Base-by-base conservation (phyloP, 2,797 vertebrate species). In the Pseudopleuronectes americanus region DNA sequence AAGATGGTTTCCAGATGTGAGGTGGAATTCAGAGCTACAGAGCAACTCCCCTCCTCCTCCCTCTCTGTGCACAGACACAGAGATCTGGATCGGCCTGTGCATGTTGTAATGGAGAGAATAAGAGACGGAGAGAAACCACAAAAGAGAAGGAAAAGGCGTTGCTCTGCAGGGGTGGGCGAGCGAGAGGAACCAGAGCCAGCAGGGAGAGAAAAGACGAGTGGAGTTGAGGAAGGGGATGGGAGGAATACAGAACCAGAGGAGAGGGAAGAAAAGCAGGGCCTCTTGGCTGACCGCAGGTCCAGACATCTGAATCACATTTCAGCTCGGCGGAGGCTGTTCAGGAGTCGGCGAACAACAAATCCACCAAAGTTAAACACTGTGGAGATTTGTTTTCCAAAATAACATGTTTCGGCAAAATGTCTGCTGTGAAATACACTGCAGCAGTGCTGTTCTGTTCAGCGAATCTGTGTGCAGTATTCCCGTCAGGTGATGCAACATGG, bases 1-100 rank as follows among this genome's bases (percentile, higher is more conserved):
- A 89, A 87, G 85, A 92, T 91, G 76, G 87, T 77, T 92, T 91
- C 91, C 91, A 92, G 91, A 92, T 92, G 91, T 90, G 83, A 87
- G 81, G 79, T 67, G 85, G 91, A 92, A 90, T 89, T 91, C 80
- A 64, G 77, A 81, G 78, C 74, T 52, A 54, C 49, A 33, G 71
- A 80, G 75, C 8, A 13, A 72, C 71, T 80, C 72, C 71, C 74
- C 79, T 68, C 80, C 74, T 69, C 65, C 52, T 49, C 38, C 63
- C 26, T 49, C 62, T 57, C 65, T 76, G 48, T 59, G 24, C n/a
- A 36, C 38, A 67, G 60, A 26, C 21, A 56, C 28, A 38, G 45
- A 58, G 77, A 79, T 78, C 45, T 61, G 54, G 71, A 84, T 83
- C 77, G 49, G 72, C 62, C 22, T 57, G 26, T 64, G 74, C 57